phyloP scores from a whole-genome alignment of 2,888 invertebrate species.

The Nymphalis urticae region DNA sequence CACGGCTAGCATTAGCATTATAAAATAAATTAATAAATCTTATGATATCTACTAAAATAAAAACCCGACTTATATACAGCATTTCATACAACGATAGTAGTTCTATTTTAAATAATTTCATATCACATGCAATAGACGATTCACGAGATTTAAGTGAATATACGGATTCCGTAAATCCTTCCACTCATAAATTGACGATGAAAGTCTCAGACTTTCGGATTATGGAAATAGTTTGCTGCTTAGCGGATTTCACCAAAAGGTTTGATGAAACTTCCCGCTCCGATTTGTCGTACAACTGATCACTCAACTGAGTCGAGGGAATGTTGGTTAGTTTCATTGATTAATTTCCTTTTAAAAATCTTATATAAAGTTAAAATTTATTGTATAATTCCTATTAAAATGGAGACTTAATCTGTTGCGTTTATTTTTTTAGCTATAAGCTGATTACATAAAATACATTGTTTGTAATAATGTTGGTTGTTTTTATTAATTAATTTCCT shows the following conservation, averaged over 20 bases:
- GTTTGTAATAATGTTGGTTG: too few species aligned
- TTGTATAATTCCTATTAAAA: slow-evolving; percentile 1
- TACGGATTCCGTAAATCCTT: slow-evolving; percentile 16
- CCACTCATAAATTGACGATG: slow-evolving; percentile 21
- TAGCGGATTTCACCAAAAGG: slow-evolving; percentile 7
- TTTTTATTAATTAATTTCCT: too few species aligned
- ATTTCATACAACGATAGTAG: not conserved
- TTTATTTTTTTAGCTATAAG: not conserved
- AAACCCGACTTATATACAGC: too few species aligned
- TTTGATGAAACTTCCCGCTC: slow-evolving; percentile 12
- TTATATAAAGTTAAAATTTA: not conserved
- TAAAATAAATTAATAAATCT: too few species aligned
- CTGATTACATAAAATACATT: too few species aligned
- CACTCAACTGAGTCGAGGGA: not conserved
- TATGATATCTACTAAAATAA: too few species aligned
- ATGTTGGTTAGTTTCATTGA: slow-evolving; percentile 21
- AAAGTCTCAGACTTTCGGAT: slow-evolving; percentile 17
- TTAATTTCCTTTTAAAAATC: slow-evolving; percentile 11
- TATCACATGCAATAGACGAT: not conserved
- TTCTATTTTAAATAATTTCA: not conserved
- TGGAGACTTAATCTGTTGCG: not conserved
- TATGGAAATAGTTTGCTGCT: slow-evolving; percentile 15
- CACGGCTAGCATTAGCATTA: too few species aligned
- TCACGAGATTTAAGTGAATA: slow-evolving; percentile 1
- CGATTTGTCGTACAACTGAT: slow-evolving; percentile 8